These are phyloP conservation scores for Aphodius granarius DNA, from an alignment of 2,888 invertebrate species.

Conservation along the genomic window DNA sequence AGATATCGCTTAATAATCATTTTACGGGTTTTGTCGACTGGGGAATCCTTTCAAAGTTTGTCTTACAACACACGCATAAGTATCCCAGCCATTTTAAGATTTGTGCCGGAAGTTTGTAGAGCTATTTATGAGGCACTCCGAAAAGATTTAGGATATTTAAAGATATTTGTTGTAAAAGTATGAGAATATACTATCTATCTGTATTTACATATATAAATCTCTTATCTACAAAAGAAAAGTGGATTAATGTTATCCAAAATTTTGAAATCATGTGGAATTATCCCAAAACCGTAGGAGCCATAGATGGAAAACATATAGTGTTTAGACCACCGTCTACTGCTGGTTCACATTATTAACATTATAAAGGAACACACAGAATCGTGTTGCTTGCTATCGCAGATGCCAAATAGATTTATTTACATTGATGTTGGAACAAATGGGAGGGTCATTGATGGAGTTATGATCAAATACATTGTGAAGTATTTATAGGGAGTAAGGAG, in stretches of 20 bases:
- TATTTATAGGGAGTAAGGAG: neutral
- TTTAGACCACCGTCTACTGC: constrained; percentile 27
- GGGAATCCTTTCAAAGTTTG: constrained; percentile 20
- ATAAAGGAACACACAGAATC: constrained; percentile 37
- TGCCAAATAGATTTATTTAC: constrained; percentile 38
- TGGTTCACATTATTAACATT: constrained; percentile 39
- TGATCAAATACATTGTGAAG: neutral
- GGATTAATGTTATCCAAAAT: constrained; percentile 14
- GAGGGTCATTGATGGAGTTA: constrained; percentile 37
- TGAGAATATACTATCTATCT: constrained; percentile 1
- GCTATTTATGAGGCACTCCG: constrained; percentile 15
- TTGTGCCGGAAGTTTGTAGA: constrained; percentile 18
- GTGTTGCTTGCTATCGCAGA: constrained; percentile 38
- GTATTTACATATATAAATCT: too few species aligned
- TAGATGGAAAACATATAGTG: constrained; percentile 38
- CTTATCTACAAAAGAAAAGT: constrained; percentile 11
- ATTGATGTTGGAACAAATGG: constrained; percentile 38
- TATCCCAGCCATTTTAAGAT: constrained; percentile 17
- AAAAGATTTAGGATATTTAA: neutral
- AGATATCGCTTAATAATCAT: constrained; percentile 17
- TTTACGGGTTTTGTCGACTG: constrained; percentile 19
- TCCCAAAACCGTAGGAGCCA: constrained; percentile 35
- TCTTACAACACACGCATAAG: constrained; percentile 6
- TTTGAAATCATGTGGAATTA: constrained; percentile 32
- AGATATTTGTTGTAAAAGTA: neutral